These are phyloP conservation scores for Myotis brandtii DNA, from an alignment of 2,113 vertebrate species.

Conservation along the genomic window DNA sequence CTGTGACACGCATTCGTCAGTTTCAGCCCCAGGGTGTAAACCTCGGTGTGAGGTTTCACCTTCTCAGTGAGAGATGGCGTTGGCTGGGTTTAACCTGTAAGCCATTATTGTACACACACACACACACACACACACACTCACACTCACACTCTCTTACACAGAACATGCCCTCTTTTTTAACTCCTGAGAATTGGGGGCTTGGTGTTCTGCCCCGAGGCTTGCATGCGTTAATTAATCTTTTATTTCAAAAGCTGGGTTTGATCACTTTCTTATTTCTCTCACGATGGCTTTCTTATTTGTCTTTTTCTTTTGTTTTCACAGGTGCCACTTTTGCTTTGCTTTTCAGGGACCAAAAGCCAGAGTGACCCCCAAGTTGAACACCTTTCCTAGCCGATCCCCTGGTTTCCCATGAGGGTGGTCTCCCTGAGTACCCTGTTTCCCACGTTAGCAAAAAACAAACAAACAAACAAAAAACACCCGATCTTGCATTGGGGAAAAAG, in stretches of 20 bases:
- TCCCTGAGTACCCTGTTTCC: not conserved
- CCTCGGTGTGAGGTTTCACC: not conserved
- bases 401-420: not conserved
- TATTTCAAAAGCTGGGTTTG: not conserved
- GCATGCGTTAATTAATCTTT: constrained; percentile 3
- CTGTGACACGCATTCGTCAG: not conserved
- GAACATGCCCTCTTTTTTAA: not conserved
- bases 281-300: not conserved
- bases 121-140: not conserved
- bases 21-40: not conserved
- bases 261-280: not conserved
- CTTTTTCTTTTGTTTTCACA: constrained; percentile 5
- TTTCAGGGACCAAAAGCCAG: not conserved
- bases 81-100: not conserved
- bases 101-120: not conserved
- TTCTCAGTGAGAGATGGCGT: not conserved
- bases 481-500: not conserved
- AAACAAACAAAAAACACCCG: not conserved
- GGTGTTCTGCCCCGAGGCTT: not conserved
- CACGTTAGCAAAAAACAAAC: not conserved
- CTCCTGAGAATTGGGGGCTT: not conserved
- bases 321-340: not conserved
- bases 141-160: not conserved
- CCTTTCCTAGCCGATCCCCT: not conserved
- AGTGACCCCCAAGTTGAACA: not conserved